These are phyloP conservation scores for Hydropsyche tenuis DNA, from an alignment of 1,140 invertebrate genomes.

Conservation along the genomic window DNA sequence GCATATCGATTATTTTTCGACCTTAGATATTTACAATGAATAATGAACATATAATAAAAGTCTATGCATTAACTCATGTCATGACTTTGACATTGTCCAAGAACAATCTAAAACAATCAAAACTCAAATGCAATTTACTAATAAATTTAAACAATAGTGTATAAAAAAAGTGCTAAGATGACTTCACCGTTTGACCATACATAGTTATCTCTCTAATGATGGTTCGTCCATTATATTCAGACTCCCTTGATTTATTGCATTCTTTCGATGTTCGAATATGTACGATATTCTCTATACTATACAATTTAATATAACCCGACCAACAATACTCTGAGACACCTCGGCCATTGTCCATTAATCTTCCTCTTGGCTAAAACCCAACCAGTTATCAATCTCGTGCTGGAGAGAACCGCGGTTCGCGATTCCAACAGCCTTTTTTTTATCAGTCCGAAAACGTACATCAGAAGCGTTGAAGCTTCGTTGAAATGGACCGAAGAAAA, in stretches of 20 bases:
- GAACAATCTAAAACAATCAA: no score
- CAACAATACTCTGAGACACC: slow-evolving; percentile 14
- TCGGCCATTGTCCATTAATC: slow-evolving; percentile 1
- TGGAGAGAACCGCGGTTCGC: neutral
- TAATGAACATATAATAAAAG: neutral
- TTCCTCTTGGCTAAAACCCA: slow-evolving; percentile 12
- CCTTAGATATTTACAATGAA: no score
- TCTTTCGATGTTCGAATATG: neutral
- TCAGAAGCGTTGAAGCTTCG: no score
- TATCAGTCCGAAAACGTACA: neutral
- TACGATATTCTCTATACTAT: no score
- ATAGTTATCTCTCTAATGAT: neutral
- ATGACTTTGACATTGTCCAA: no score
- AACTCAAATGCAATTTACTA: no score
- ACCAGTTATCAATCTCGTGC: slow-evolving; percentile 12
- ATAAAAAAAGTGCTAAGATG: neutral
- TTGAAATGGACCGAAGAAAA: no score
- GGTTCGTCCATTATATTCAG: neutral
- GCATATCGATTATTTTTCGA: no score
- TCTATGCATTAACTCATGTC: no score
- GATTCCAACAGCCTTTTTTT: slow-evolving; percentile 5
- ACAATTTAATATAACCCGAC: neutral
- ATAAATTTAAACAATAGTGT: no score
- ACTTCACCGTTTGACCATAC: neutral
- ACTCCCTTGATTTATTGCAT: slow-evolving; percentile 5